Evolutionary conservation across 1,140 invertebrate genomes (phyloP), one percentile per base, ranked within the genome.

Genomic region (Saccostrea cuccullata): DNA sequence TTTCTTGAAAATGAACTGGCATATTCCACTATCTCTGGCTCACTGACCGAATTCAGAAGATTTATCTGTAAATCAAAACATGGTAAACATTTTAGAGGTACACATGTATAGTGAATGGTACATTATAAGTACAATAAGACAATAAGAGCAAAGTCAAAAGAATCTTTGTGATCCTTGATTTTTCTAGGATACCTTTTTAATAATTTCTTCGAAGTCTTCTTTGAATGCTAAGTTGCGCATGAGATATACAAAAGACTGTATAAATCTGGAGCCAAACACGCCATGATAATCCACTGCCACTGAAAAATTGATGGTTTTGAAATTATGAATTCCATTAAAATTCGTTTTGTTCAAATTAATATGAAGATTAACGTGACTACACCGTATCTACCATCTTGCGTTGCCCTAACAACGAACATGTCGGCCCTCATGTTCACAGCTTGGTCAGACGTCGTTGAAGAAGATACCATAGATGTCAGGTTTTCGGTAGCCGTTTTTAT

Each of bases 151-250:
- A 20, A 60, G 13, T 60, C 4, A 60, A 15, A 5, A 12, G 70
- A 30, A 9, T 12, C 13, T 9, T 9, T 9, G 11, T 26, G 1
- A 26, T 30, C 2, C 26, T 30, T 73, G 70, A 73, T 73, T 30
- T 3, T 13, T 20, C 15, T 20, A 60, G 15, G 4, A 17, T 73
- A 73, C 70, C 26, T 73, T 73, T 73, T 30, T 73, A 23, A 73
- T 26, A 15, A 73, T 73, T 73, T 73, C 70, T 30, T 36, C 70
- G 23, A 73, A 30, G 30, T 73, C 70, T 26, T 73, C 70, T 12
- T 73, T 36, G 70, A 26, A 73, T 23, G 30, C 70, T 15, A 73
- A 73, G 70, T 73, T 73, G 13, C 70, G 23, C 70, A 73, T 73
- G 23, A 73, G 70, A 73, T 73, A 73, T 36, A 73, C 23, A 15